Evolutionary conservation across 2,113 vertebrate species (phyloP).

Genomic region (Chaenocephalus aceratus): DNA sequence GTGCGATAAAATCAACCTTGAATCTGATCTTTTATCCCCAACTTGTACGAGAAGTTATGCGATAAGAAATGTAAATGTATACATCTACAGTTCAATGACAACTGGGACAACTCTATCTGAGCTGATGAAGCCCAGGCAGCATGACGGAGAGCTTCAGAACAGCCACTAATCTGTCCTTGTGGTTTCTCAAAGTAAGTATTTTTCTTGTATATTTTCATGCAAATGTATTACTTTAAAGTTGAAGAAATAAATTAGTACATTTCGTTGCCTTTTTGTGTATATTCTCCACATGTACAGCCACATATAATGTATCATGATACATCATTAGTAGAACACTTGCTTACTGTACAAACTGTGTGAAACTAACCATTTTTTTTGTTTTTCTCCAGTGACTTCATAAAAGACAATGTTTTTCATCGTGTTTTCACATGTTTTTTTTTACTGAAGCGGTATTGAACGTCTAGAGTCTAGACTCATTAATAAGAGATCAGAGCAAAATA

Average conservation of each 20-base stretch:
- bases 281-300: background rate
- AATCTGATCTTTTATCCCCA: too few species aligned
- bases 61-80: too few species aligned
- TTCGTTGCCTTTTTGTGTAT: background rate
- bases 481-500: conserved; percentile 41
- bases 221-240: background rate
- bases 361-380: background rate
- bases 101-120: background rate
- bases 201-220: background rate
- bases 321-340: too few species aligned
- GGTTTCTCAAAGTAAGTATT: background rate
- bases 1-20: too few species aligned
- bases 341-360: too few species aligned
- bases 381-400: conserved; percentile 14
- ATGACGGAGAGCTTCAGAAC: background rate
- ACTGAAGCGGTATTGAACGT: conserved; percentile 4
- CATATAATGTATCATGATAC: too few species aligned
- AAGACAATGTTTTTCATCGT: background rate
- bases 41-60: background rate
- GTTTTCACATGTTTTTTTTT: conserved; percentile 10
- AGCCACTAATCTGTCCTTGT: background rate
- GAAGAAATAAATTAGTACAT: too few species aligned
- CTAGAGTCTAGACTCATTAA: conserved; percentile 53
- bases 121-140: background rate
- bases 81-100: background rate